A percentile compares a stretch with the other conserved stretches of the same genome.
Conservation (phyloP, 1,140 invertebrate genomes). For the Hypsibius dujardini region DNA sequence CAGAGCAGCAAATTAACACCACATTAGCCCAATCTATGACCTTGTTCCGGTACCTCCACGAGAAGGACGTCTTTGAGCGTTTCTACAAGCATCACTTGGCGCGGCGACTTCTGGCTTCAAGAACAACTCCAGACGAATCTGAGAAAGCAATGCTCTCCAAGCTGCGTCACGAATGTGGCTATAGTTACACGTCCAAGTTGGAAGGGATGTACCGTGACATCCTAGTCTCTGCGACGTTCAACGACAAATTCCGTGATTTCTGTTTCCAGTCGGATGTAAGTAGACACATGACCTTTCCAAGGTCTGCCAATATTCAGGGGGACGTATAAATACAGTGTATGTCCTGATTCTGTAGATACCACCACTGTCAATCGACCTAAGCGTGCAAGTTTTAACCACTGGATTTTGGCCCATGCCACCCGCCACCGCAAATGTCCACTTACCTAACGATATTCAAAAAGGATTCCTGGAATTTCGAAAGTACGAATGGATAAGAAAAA, state of each 20-base stretch:
- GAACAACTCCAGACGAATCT: neutral
- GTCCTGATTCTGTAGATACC: conserved; percentile 29
- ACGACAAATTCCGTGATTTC: neutral
- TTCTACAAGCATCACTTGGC: conserved; percentile 9
- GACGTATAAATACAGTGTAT: too few relatives aligned
- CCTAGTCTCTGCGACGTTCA: neutral
- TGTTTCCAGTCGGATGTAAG: neutral
- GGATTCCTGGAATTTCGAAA: neutral
- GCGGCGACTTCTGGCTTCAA: neutral
- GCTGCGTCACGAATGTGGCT: neutral
- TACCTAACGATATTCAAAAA: neutral
- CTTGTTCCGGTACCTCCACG: neutral
- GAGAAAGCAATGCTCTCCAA: neutral
- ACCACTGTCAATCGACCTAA: conserved; percentile 52
- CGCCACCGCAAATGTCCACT: neutral
- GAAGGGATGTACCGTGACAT: conserved; percentile 5
- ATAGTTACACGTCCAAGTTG: conserved; percentile 9
- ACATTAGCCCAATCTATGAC: neutral
- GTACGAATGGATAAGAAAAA: neutral
- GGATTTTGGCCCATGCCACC: conserved; percentile 60
- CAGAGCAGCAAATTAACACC: conserved; percentile 1
- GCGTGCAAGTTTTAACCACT: conserved; percentile 89
- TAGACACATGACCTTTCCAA: too few relatives aligned
- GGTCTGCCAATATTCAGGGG: too few relatives aligned
- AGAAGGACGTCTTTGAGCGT: conserved; percentile 8